Evolutionary conservation across 1,140 invertebrate species (phyloP), one percentile per base, ranked within the genome.

Genomic region (Atta texana): DNA sequence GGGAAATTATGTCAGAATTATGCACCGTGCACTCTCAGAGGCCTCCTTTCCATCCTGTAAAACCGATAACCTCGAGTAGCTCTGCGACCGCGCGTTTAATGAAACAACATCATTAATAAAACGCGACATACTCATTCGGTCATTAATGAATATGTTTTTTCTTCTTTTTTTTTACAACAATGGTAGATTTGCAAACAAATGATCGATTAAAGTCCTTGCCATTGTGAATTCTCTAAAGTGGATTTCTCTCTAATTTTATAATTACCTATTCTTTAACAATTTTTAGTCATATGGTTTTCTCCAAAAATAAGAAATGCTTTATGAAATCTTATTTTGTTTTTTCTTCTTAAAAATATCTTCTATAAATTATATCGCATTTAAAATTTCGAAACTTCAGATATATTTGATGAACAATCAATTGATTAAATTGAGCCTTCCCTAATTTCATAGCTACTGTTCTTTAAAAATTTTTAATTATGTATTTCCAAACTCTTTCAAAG

Each of bases 31-130:
- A 39, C 39, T 8, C 39, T 8, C n/a, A n/a, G 66, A 74, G 85
- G 53, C 68, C 78, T 89, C 74, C 76, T 90, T 89, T 89, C 72
- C 66, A 87, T 72, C 14, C 44, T 31, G 24, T n/a, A 69, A 21
- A 90, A 74, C 59, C 89, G 87, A 91, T 91, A 91, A 88, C 89
- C 89, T 90, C 89, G 88, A 51, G 44, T 57, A 57, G 28, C 51
- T 49, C 69, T 28, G 76, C 69, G 74, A 75, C 55, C 84, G 71
- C 69, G 51, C 69, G 85, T 55, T 91, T 91, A 91, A 91, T 82
- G 89, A 91, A 89, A 91, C 89, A 74, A 90, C 89, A 77, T 91
- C 87, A 90, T 91, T 88, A 91, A 90, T 86, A 77, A 88, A 88
- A 84, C 81, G 77, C 89, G 89, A 87, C 86, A 14, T 12, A 61